Conservation (phyloP, 2,797 vertebrate species). For the Peromyscus aztecus region DNA sequence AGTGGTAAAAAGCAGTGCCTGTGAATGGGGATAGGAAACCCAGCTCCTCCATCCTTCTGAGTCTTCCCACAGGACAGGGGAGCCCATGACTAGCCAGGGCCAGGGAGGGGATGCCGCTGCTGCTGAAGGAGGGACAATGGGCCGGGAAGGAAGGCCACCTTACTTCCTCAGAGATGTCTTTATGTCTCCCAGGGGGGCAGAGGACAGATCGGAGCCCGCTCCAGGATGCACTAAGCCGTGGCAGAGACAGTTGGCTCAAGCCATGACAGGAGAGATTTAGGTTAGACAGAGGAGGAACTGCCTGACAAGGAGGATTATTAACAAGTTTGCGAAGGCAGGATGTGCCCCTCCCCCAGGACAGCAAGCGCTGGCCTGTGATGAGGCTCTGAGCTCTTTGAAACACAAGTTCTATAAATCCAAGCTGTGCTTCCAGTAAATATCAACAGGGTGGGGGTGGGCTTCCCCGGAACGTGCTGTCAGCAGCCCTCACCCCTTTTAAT, state of each 20-base stretch:
- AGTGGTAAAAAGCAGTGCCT: neutral
- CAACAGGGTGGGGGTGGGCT: neutral
- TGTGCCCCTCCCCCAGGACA: neutral
- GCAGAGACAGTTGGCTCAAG: conserved; percentile 9
- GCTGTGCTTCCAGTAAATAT: neutral
- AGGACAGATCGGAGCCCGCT: neutral
- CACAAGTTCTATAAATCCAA: neutral
- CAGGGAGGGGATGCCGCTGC: neutral
- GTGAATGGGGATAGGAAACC: neutral
- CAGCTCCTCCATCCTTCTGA: neutral
- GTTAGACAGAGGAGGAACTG: conserved; percentile 65
- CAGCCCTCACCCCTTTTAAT: neutral
- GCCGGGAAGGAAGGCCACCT: neutral
- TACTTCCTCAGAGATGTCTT: neutral
- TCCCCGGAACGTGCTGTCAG: neutral
- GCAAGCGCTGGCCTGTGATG: neutral
- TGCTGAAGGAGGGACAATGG: neutral
- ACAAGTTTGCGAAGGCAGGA: conserved; percentile 35
- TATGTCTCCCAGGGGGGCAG: neutral
- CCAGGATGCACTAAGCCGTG: neutral
- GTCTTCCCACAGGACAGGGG: neutral
- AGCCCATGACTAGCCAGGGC: no score
- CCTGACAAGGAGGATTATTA: conserved; percentile 18
- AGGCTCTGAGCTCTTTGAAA: neutral
- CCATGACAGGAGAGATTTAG: conserved; percentile 40